Base-by-base conservation (phyloP, 1,140 invertebrate species). In the Colletes latitarsis region DNA sequence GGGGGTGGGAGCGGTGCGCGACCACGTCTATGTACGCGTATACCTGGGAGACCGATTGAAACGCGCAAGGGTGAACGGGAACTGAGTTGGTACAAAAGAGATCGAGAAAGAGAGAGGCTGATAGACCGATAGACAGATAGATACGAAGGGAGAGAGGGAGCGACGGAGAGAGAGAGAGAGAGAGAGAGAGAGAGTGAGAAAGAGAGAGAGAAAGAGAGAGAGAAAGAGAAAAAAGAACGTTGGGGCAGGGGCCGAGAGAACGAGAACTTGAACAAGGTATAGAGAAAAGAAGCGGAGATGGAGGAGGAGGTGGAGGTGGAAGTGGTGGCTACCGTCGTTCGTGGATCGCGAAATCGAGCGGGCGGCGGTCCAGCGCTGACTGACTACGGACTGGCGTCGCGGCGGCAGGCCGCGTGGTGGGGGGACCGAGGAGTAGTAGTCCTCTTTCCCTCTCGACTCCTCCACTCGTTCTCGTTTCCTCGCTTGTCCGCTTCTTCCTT, bases 341-440 rank as follows among this genome's bases (percentile, higher is more conserved):
- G 85, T 87, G 85, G 89, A 88, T 88, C 89, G 88, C 89, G 86
- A 88, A 87, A 89, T 88, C 79, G 90, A 92, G 91, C 92, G 92
- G 92, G 92, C 92, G 93, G 93, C 93, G 92, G 93, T 93, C 93
- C 93, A 93, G 92, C 93, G 92, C 92, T 93, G 92, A 93, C 93
- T 93, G 93, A 93, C 89, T 93, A 90, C 89, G 84, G 90, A 91
- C 90, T 92, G 88, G 90, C 91, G 92, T 92, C 91, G 90, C 92
- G 90, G 88, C 91, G 88, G 88, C 89, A 88, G 90, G 85, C 85
- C 90, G 89, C 88, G 85, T 91, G 89, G 92, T 92, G 92, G 92
- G 91, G 83, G 91, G 90, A 84, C 83, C 79, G 88, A 88, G 87
- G 83, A 87, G 88, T 84, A 85, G 87, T 84, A 77, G 82, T 86